phyloP scores from a whole-genome alignment of 1,140 invertebrate species.

The Tyrophagus putrescentiae region DNA sequence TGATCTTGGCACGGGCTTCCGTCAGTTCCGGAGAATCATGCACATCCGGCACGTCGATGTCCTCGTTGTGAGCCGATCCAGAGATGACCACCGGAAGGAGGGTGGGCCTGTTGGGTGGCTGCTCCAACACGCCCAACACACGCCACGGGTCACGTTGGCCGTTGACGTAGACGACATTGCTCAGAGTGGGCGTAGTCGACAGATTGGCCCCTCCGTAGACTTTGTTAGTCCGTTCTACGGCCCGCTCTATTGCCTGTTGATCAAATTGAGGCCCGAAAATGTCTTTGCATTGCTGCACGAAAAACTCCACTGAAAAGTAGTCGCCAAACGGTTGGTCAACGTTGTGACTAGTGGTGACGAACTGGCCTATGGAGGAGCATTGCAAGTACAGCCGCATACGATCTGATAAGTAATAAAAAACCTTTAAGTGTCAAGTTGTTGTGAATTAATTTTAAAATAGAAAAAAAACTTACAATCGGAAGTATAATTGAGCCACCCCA shows the following conservation, averaged over 20 bases:
- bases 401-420: too few species aligned
- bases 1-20: constrained; percentile 27
- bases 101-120: constrained; percentile 28
- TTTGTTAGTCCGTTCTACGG: constrained; percentile 53
- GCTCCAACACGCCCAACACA: constrained; percentile 44
- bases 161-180: constrained; percentile 72
- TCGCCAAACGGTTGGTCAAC: constrained; percentile 56
- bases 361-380: constrained; percentile 87
- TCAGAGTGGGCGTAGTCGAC: too few species aligned
- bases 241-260: constrained; percentile 41
- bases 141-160: constrained; percentile 88
- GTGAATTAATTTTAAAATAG: not conserved
- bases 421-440: too few species aligned
- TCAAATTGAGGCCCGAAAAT: constrained; percentile 53
- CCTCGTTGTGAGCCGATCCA: too few species aligned
- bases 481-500: too few species aligned
- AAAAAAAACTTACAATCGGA: constrained; percentile 35
- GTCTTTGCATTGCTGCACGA: constrained; percentile 61
- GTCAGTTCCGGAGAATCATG: constrained; percentile 30
- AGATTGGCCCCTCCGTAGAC: constrained; percentile 60
- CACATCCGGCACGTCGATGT: constrained; percentile 36
- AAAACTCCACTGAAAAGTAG: constrained; percentile 60
- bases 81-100: constrained; percentile 32
- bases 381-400: constrained; percentile 88
- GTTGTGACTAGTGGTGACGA: constrained; percentile 66